phyloP scores from a whole-genome alignment of 2,888 invertebrate species.

The Belgica antarctica region DNA sequence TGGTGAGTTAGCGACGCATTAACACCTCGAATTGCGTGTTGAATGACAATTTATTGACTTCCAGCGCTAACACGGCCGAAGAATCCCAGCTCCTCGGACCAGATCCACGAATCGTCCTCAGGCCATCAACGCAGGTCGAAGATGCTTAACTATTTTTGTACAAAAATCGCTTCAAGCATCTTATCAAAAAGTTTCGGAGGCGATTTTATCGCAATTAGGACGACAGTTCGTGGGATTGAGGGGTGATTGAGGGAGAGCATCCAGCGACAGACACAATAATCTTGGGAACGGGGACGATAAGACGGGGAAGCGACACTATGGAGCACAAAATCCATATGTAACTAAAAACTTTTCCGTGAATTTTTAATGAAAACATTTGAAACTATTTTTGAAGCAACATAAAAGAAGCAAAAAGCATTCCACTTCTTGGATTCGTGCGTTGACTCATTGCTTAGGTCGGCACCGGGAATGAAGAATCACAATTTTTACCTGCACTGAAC shows the following conservation, averaged over 20 bases:
- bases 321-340: not conserved
- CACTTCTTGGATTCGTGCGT: not conserved
- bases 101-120: slow-evolving; percentile 64
- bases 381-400: not conserved
- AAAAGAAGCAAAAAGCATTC: not conserved
- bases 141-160: slow-evolving; percentile 34
- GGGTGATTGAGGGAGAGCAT: not conserved
- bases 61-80: slow-evolving; percentile 65
- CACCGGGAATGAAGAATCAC: not conserved
- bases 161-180: slow-evolving; percentile 30
- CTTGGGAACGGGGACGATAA: not conserved
- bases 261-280: not conserved
- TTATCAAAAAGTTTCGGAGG: slow-evolving; percentile 18
- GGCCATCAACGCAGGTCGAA: slow-evolving; percentile 53
- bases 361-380: not conserved
- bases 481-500: slow-evolving; percentile 6
- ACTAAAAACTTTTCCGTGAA: not conserved
- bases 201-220: slow-evolving; percentile 13
- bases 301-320: not conserved
- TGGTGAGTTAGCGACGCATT: slow-evolving; percentile 57
- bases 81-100: slow-evolving; percentile 72
- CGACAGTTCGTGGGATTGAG: not conserved
- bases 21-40: not conserved
- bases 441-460: slow-evolving; percentile 1
- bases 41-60: slow-evolving; percentile 49